Evolutionary conservation across 2,888 invertebrate species (phyloP).

Genomic region (Dinocampus coccinellae): DNA sequence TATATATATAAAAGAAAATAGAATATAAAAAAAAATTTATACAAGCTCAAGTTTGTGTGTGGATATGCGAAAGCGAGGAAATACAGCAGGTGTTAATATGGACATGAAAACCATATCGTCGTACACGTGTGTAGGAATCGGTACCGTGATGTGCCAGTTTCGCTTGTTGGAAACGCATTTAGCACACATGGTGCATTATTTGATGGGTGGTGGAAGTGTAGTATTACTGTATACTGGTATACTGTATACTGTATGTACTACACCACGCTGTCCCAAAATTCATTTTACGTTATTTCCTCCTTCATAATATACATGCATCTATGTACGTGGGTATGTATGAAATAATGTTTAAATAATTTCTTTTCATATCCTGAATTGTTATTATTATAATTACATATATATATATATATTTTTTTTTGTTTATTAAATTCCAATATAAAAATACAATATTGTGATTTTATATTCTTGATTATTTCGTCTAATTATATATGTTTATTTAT

Average conservation of each 20-base stretch:
- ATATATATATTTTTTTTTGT: too few relatives aligned
- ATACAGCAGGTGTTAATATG: constrained; percentile 56
- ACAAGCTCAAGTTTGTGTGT: constrained; percentile 10
- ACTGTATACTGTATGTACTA: too few relatives aligned
- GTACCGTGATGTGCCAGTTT: constrained; percentile 41
- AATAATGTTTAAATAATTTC: neutral
- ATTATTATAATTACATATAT: neutral
- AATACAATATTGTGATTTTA: neutral
- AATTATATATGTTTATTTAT: too few relatives aligned
- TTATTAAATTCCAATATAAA: neutral
- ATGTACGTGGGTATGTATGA: neutral
- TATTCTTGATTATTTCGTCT: neutral
- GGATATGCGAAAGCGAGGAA: constrained; percentile 29
- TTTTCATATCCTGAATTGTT: neutral
- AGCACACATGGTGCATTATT: constrained; percentile 39
- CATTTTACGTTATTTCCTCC: neutral
- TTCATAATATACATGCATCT: neutral
- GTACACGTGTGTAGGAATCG: neutral
- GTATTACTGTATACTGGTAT: neutral
- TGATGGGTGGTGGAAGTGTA: constrained; percentile 7
- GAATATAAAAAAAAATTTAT: constrained; percentile 1
- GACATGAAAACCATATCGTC: constrained; percentile 52
- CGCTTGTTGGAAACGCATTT: constrained; percentile 38
- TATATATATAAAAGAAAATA: neutral
- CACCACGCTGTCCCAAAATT: constrained; percentile 11